Conservation (phyloP, 2,888 invertebrate species). For the Apamea monoglypha region DNA sequence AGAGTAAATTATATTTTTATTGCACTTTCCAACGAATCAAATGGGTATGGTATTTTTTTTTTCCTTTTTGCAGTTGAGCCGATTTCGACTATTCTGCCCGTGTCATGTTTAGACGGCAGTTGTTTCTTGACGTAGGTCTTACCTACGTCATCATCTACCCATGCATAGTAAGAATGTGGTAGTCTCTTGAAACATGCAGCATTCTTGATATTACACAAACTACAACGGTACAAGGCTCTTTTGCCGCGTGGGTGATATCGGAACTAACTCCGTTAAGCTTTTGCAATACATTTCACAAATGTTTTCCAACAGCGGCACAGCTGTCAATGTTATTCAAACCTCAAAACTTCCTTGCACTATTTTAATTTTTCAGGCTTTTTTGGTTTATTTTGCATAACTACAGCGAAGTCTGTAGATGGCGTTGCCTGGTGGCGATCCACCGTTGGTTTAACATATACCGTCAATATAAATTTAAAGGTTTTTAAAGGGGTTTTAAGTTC, state of each 20-base stretch:
- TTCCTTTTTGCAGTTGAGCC: neutral
- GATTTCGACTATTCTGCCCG: neutral
- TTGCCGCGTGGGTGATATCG: no score
- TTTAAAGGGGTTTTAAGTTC: neutral
- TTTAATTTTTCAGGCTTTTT: neutral
- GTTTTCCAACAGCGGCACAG: neutral
- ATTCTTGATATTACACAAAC: neutral
- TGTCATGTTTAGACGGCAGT: no score
- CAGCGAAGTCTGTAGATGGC: neutral
- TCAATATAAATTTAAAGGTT: neutral
- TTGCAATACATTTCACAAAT: neutral
- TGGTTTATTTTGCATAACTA: neutral
- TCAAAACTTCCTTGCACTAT: neutral
- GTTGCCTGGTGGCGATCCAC: neutral
- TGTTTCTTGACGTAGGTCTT: neutral
- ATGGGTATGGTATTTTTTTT: neutral
- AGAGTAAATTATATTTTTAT: neutral
- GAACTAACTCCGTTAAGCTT: no score
- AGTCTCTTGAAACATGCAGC: neutral
- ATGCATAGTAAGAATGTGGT: neutral
- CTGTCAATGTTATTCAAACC: neutral
- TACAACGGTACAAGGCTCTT: neutral
- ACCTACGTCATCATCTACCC: neutral
- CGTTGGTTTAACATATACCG: neutral
- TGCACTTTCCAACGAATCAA: constrained; percentile 3